Conservation (phyloP, 2,888 invertebrate species). For the Drosophila tripunctata region DNA sequence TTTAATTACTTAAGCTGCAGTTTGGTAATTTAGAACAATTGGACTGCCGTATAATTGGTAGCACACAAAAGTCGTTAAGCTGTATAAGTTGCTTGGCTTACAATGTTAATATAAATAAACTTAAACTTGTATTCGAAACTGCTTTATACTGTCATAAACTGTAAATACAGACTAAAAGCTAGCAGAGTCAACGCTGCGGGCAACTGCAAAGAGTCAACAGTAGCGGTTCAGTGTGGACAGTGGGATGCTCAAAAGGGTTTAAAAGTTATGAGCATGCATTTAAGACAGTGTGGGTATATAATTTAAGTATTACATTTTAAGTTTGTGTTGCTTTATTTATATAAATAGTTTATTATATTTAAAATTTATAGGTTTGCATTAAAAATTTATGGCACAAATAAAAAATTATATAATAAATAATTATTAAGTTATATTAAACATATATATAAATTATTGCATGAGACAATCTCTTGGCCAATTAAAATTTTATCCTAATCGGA, state of each 20-base stretch:
- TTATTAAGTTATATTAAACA: too few relatives aligned
- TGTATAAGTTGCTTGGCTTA: constrained; percentile 1
- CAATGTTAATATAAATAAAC: constrained; percentile 13
- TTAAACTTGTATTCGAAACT: constrained; percentile 14
- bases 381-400: too few relatives aligned
- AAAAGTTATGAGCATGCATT: neutral
- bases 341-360: too few relatives aligned
- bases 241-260: neutral
- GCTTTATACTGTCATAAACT: constrained; percentile 60
- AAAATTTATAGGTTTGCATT: too few relatives aligned
- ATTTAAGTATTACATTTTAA: too few relatives aligned
- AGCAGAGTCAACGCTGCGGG: constrained; percentile 6
- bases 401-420: too few relatives aligned
- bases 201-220: constrained; percentile 7
- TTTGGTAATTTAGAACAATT: constrained; percentile 35
- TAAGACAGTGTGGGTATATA: neutral
- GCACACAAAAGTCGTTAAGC: constrained; percentile 38
- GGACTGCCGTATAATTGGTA: constrained; percentile 16
- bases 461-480: too few relatives aligned
- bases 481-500: too few relatives aligned
- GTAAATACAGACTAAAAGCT: constrained; percentile 38
- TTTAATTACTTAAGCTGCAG: constrained; percentile 12
- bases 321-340: too few relatives aligned
- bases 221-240: neutral
- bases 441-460: too few relatives aligned